Percentiles rank a stretch among this genome's conserved stretches.
Conservation (phyloP, 2,113 vertebrate species). For the Athene cunicularia region DNA sequence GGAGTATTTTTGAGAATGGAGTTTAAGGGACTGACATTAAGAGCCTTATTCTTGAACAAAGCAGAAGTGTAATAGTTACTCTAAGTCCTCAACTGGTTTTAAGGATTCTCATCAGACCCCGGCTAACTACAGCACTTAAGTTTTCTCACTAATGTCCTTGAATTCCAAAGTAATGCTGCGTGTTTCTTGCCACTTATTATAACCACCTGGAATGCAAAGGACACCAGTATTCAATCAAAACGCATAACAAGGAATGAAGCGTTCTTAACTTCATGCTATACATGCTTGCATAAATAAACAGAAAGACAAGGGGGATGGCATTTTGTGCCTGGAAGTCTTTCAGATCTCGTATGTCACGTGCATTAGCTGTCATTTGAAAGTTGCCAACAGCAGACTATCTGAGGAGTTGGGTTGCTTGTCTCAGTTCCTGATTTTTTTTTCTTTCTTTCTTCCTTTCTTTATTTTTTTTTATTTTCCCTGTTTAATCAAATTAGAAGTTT, state of each 20-base stretch:
- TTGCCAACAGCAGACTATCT: neutral
- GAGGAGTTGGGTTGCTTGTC: neutral
- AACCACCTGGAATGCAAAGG: conserved; percentile 51
- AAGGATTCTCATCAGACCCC: conserved; percentile 44
- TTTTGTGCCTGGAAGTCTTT: conserved; percentile 18
- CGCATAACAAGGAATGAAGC: neutral
- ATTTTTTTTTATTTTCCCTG: neutral
- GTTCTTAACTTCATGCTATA: neutral
- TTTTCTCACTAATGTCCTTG: conserved; percentile 30
- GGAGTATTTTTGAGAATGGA: conserved; percentile 35
- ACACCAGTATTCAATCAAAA: conserved; percentile 2
- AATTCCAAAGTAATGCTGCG: conserved; percentile 55
- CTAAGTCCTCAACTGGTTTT: conserved; percentile 27
- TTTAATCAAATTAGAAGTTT: conserved; percentile 81
- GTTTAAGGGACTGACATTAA: conserved; percentile 40
- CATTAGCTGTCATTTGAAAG: neutral
- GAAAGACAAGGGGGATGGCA: neutral
- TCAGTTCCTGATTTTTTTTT: conserved; percentile 24
- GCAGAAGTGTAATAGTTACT: conserved; percentile 41
- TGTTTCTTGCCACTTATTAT: conserved; percentile 38
- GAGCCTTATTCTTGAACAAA: conserved; percentile 13
- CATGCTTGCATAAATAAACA: neutral
- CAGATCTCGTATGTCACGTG: neutral
- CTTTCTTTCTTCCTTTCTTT: neutral
- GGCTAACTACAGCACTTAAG: conserved; percentile 16